Conservation (phyloP, 2,113 vertebrate genomes). For the Phylloscopus trochiloides region DNA sequence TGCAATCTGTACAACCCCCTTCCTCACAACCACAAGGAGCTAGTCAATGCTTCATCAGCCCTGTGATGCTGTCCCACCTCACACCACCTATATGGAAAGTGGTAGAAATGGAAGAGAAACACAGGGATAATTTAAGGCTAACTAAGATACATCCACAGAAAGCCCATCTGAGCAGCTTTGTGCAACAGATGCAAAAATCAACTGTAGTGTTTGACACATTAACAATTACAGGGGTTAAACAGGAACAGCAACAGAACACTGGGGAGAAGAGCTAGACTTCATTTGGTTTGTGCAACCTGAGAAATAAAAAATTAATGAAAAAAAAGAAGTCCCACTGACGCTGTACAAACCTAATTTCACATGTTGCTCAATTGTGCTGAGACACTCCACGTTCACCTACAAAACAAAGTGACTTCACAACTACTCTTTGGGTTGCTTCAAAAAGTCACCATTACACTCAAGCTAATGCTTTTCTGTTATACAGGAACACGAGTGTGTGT, state of each 20-base stretch:
- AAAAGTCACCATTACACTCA: not conserved
- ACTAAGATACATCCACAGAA: not conserved
- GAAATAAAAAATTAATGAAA: not conserved
- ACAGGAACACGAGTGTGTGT: fast-evolving
- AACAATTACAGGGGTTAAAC: not conserved
- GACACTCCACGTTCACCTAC: fast-evolving
- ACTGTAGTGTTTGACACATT: fast-evolving
- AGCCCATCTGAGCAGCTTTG: not conserved
- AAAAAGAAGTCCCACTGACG: not conserved
- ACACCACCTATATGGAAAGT: fast-evolving
- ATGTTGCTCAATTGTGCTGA: not conserved
- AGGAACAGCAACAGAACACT: not conserved
- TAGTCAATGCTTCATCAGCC: not conserved
- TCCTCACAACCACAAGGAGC: not conserved
- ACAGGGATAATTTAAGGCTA: not conserved
- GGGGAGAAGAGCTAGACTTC: not conserved
- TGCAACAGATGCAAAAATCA: not conserved
- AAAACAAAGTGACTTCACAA: not conserved
- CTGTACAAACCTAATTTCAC: not conserved
- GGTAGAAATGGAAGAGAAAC: not conserved
- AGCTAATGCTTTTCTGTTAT: fast-evolving
- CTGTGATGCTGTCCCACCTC: not conserved
- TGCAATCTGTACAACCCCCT: not conserved
- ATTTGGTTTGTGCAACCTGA: constrained; percentile 38
- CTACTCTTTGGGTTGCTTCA: constrained; percentile 6